Percentiles rank a stretch among this genome's conserved stretches.
These are phyloP conservation scores for Halictus ligatus DNA, from an alignment of 2,888 invertebrate genomes.

Conservation along the genomic window DNA sequence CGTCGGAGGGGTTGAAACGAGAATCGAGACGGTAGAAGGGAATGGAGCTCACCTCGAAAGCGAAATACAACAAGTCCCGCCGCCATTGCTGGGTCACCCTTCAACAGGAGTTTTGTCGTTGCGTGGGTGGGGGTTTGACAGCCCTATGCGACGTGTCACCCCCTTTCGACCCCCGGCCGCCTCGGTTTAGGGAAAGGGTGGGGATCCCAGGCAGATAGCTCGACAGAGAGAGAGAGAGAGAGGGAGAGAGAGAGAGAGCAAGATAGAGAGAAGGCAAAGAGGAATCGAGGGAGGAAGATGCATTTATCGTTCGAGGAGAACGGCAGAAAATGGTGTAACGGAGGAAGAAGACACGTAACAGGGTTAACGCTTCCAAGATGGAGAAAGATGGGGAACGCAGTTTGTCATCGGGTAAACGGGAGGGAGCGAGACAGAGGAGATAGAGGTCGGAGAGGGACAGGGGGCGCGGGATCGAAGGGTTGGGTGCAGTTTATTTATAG, in stretches of 20 bases:
- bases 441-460: neutral
- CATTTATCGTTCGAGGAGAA: neutral
- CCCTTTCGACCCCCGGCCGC: conserved; percentile 56
- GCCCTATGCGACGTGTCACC: conserved; percentile 66
- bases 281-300: conserved; percentile 5
- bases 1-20: conserved; percentile 59
- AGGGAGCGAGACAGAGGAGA: neutral
- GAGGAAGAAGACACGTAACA: conserved; percentile 15
- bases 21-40: conserved; percentile 64
- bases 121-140: conserved; percentile 67
- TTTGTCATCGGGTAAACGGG: conserved; percentile 11
- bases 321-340: neutral
- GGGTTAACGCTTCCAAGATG: conserved; percentile 13
- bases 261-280: conserved; percentile 19
- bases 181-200: conserved; percentile 32
- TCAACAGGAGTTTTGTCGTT: conserved; percentile 80
- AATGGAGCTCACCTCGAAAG: conserved; percentile 80
- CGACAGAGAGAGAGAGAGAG: neutral
- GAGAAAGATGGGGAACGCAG: neutral
- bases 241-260: neutral
- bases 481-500: conserved; percentile 51
- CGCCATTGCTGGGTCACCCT: conserved; percentile 84
- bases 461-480: conserved; percentile 18
- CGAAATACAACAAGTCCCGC: conserved; percentile 84
- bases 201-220: conserved; percentile 17